Base-by-base conservation (phyloP, 2,113 vertebrate genomes). In the Opisthocomus hoazin region DNA sequence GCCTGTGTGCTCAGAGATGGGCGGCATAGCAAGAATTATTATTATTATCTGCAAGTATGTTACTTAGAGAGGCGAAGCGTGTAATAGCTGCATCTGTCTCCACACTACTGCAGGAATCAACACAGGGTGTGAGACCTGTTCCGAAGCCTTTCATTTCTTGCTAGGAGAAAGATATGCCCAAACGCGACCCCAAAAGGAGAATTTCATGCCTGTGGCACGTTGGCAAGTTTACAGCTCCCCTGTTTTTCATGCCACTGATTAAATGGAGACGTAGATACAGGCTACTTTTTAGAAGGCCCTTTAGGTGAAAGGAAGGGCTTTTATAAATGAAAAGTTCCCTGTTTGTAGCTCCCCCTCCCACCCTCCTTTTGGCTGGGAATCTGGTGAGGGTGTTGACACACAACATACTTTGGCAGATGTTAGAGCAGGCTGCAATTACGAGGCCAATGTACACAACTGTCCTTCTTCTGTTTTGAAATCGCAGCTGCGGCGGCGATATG, bases 331-430 rank as follows among this genome's bases (percentile, higher is more conserved):
- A 95, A 95, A 87, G 84, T 94, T 85, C 69, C 26, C 94, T 94
- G 88, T 97, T 89, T 84, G 60, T 34, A 73, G 75, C 74, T 94
- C 54, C 48, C 48, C 64, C 85, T 88, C 87, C 82, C 51, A 1
- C 69, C 82, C 81, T 84, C 73, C 80, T 76, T 94, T 91, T 96
- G 94, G 91, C 89, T 82, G 66, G 94, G 92, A 88, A 63, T 92
- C 84, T 76, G 84, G 68, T 86, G 66, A 83, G 90, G 90, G 85
- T 96, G 94, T 96, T 97, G 97, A 97, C 86, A 96, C 81, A 82
- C 91, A 95, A 92, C 75, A 64, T 96, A 95, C 89, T 95, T 97
- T 91, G 96, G 92, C 95, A 97, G 95, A 96, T 97, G 95, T 93
- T 87, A 77, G 75, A 87, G 78, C 78, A 79, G 94, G 79, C 94